Evolutionary conservation across 2,113 vertebrate genomes (phyloP).

Genomic region (Entomyzon cyanotis): DNA sequence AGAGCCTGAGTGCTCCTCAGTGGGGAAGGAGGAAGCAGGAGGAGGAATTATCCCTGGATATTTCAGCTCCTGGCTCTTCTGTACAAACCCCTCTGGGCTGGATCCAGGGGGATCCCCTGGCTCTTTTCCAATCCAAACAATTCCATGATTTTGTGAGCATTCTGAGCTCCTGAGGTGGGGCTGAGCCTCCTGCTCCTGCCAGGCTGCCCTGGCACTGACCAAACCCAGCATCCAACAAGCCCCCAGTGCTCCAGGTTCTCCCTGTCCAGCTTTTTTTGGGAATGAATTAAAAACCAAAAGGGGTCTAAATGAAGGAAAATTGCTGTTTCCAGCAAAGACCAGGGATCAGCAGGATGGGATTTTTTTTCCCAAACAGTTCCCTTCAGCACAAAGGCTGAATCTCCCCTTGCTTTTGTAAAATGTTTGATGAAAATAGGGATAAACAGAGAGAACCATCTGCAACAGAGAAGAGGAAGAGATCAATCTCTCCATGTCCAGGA

Average conservation of each 20-base stretch:
- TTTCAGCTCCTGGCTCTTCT: neutral
- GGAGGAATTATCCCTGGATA: neutral
- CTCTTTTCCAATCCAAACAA: neutral
- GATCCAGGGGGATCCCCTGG: neutral
- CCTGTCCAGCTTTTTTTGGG: neutral
- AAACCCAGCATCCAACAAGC: neutral
- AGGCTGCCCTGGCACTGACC: neutral
- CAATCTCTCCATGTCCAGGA: rapidly evolving
- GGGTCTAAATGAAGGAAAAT: neutral
- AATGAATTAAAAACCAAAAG: neutral
- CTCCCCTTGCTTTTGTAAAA: neutral
- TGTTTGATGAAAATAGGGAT: neutral
- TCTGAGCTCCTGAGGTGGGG: neutral
- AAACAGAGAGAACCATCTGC: neutral
- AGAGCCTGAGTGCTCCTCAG: rapidly evolving
- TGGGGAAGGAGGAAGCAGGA: neutral
- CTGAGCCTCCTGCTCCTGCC: neutral
- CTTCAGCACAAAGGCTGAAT: rapidly evolving
- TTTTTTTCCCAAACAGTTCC: neutral
- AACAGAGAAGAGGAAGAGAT: neutral
- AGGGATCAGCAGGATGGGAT: neutral
- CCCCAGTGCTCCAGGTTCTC: neutral
- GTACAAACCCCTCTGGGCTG: neutral
- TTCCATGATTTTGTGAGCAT: neutral
- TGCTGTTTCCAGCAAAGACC: neutral